phyloP scores from a whole-genome alignment of 2,113 vertebrate species.

The Gallinago paraguaiae region DNA sequence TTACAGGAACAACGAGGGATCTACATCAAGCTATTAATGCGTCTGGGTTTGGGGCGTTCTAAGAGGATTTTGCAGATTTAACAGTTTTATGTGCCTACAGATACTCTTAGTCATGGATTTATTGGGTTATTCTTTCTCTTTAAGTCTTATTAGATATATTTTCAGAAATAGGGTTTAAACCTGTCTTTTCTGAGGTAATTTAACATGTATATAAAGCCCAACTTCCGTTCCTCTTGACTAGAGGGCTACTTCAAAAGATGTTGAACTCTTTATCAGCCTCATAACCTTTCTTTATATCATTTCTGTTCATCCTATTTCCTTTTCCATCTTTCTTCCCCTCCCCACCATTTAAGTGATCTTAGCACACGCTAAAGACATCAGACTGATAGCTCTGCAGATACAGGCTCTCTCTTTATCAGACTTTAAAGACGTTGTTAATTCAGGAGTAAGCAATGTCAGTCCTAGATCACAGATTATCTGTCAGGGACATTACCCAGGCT shows the following conservation, averaged over 20 bases:
- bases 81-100: conserved; percentile 40
- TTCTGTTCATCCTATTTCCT: not conserved
- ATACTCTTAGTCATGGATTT: conserved; percentile 37
- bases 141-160: conserved; percentile 13
- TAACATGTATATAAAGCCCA: not conserved
- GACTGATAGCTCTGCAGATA: not conserved
- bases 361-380: conserved; percentile 2
- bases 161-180: conserved; percentile 11
- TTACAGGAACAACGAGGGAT: not conserved
- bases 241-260: not conserved
- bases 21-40: not conserved
- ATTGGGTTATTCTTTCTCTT: conserved; percentile 38
- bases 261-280: not conserved
- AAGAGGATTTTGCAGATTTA: conserved; percentile 52
- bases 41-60: not conserved
- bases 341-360: not conserved
- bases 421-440: conserved; percentile 15
- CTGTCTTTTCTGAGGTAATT: conserved; percentile 18
- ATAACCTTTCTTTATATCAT: not conserved
- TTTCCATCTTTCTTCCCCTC: not conserved
- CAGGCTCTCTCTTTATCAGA: not conserved
- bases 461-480: conserved; percentile 24
- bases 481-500: not conserved
- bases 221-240: not conserved
- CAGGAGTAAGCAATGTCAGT: not conserved